phyloP scores from a whole-genome alignment of 2,113 vertebrate genomes.

The Ceratotherium simum region DNA sequence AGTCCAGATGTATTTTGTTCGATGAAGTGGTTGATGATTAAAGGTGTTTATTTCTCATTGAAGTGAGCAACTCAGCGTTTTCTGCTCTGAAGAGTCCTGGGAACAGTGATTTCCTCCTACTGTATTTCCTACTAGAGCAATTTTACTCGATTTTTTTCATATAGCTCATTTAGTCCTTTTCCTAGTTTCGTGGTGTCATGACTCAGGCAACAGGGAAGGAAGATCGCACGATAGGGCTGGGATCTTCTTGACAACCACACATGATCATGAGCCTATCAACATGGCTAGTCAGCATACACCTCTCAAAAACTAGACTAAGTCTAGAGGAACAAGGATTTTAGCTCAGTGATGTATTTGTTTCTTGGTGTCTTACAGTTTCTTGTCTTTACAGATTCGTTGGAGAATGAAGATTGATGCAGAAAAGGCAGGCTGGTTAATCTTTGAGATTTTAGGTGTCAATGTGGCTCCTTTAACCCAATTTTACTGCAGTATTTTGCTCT shows the following conservation, averaged over 20 bases:
- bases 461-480: background rate
- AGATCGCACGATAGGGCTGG: background rate
- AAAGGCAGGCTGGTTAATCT: background rate
- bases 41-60: background rate
- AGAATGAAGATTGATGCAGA: background rate
- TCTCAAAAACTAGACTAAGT: background rate
- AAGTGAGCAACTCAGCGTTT: background rate
- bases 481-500: background rate
- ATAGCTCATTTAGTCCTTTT: background rate
- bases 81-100: background rate
- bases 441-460: background rate
- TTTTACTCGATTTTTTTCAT: background rate
- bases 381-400: background rate
- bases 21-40: background rate
- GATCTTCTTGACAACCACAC: background rate
- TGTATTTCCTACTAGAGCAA: background rate
- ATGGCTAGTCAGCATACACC: background rate
- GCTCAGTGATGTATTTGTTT: background rate
- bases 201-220: background rate
- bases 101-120: background rate
- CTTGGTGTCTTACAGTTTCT: background rate
- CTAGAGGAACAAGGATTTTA: background rate
- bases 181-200: background rate
- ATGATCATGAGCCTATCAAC: background rate
- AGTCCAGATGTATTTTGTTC: background rate